Base-by-base conservation (phyloP, 1,140 invertebrate genomes). In the Drosophila bocki region DNA sequence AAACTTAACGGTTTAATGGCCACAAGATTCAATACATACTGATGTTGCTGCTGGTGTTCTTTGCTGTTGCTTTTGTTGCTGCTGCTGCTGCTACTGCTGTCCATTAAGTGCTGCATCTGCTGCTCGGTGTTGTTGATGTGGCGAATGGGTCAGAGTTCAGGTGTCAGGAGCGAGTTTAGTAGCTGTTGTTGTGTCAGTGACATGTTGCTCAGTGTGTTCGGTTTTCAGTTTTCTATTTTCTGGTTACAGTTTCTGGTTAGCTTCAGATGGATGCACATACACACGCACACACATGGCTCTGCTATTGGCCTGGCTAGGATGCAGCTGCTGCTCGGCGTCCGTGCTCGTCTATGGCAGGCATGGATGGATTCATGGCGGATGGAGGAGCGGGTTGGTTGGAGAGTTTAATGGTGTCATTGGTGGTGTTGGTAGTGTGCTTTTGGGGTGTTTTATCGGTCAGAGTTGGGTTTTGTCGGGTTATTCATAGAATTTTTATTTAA, bases 1-100 rank as follows among this genome's bases (percentile, higher is more conserved):
- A 80, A 81, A 81, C 79, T 51, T 67, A 79, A 83, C 80, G 83
- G 76, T 72, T 74, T 75, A 81, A 85, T 85, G 82, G 82, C 82
- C 82, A 85, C 82, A 85, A 85, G 76, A 85, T 85, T 85, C 78
- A 81, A 85, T 85, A 75, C 56, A 69, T 81, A 58, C 54, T 78
- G 75, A 37, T 78, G 63, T 78, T 61, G 74, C 45, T 69, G 57
- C 39, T 58, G 75, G 17, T 54, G 22, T 33, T 68, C 8, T 56
- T 63, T 65, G 45, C 35, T 62, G 29, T 51, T 69, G 68, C 67
- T 60, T 58, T 61, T 63, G 57, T 8, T 57, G 12, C 11, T 56
- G 41, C 75, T 68, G 50, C 50, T 47, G 44, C 22, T 45, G 51
- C 37, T 68, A 9, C n/a, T 76, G 53, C 53, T 39, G 19, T 39